Percentiles rank a stretch among this genome's conserved stretches.
These are phyloP conservation scores for Noctuana brunneofusca DNA, from an alignment of 2,888 invertebrate genomes.

Conservation along the genomic window DNA sequence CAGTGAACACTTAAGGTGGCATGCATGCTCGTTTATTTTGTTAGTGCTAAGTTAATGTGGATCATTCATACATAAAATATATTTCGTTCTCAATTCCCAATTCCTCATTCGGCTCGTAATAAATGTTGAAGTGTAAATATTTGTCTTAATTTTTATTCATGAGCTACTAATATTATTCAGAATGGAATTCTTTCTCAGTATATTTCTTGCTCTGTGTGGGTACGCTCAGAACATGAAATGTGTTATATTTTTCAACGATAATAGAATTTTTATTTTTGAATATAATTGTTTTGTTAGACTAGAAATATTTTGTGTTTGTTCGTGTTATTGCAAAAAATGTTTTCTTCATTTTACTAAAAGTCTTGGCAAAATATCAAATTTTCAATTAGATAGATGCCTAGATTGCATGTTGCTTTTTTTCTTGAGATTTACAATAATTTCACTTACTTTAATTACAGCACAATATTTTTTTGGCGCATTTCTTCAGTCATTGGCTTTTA, in stretches of 20 bases:
- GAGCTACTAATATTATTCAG: background rate
- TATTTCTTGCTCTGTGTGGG: slow-evolving; percentile 1
- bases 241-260: background rate
- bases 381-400: background rate
- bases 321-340: no score
- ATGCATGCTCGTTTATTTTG: background rate
- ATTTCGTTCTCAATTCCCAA: background rate
- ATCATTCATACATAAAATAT: background rate
- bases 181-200: background rate
- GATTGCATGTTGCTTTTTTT: background rate
- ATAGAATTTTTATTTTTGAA: background rate
- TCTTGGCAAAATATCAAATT: slow-evolving; percentile 1
- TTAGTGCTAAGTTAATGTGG: no score
- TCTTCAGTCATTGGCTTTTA: no score
- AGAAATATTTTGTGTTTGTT: background rate
- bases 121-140: slow-evolving; percentile 2
- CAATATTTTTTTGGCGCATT: no score
- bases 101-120: background rate
- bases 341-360: background rate
- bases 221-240: slow-evolving; percentile 2
- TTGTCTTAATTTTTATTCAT: background rate
- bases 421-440: background rate
- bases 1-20: no score
- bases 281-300: background rate
- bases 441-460: no score